Base-by-base conservation (phyloP, 1,140 invertebrate species). In the Pteromalus puparum region DNA sequence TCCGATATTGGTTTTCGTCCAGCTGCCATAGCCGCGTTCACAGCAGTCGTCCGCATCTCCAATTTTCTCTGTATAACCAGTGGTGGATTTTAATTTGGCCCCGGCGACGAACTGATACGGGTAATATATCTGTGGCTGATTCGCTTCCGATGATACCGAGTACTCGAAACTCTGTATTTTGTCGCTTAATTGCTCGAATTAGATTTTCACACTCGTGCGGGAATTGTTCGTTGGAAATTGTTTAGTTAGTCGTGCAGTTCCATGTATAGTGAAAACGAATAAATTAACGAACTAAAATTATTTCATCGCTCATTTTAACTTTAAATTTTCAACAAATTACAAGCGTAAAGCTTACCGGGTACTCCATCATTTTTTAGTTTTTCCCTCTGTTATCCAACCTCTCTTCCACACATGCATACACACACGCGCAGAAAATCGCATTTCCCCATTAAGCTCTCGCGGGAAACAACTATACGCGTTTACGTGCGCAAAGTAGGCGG, bases 81-180 rank as follows among this genome's bases (percentile, higher is more conserved):
- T 5, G 61, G 24, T 61, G 30, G 53, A 76, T 82, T 82, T 82
- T 82, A 82, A 82, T 83, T 78, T 78, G 26, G 21, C 61, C 1
- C 0, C 9, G 12, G n/a, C 24, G 26, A 24, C 30, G 30, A 21
- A 24, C 13, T 65, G n/a, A 61, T 61, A 61, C 21, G 53, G 53
- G 18, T 61, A 61, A 61, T 61, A 61, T 61, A 61, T n/a, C 53
- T 61, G 53, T 6, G 53, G 53, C 53, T 5, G 18, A 61, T 61
- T n/a, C 15, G 18, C 21, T n/a, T 18, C 18, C 53, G 53, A 61
- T 48, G 46, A 2, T n/a, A n/a, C 46, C 46, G 46, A 13, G 46
- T 1, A 9, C 46, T 48, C 15, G 46, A 48, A 48, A 48, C 38
- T 42, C 38, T 10, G 38, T 42, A 7, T 42, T 42, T 42, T 42